Evolutionary conservation across 2,888 invertebrate genomes (phyloP).

Genomic region (Aplocera efformata): DNA sequence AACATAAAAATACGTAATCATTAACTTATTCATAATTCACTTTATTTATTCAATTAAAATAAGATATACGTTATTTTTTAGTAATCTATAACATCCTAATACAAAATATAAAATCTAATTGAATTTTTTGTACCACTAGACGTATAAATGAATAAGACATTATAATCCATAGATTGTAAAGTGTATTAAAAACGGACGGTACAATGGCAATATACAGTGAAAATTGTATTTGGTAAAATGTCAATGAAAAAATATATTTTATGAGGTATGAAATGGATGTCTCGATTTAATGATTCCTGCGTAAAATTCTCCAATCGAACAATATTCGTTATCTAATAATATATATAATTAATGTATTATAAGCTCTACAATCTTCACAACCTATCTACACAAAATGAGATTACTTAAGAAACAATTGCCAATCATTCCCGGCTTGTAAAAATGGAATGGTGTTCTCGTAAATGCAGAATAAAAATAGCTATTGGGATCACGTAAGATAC

Average conservation of each 20-base stretch:
- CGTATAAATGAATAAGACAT: too few relatives aligned
- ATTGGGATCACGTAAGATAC: constrained; percentile 1
- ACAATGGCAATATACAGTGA: constrained; percentile 27
- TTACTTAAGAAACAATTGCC: constrained; percentile 48
- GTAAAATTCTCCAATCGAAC: constrained; percentile 4
- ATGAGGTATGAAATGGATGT: constrained; percentile 58
- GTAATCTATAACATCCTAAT: too few relatives aligned
- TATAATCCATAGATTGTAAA: too few relatives aligned
- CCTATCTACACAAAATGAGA: constrained; percentile 66
- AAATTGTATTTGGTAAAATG: constrained; percentile 29
- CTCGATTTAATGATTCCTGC: constrained; percentile 17
- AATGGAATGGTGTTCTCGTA: constrained; percentile 52
- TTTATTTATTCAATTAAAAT: too few relatives aligned
- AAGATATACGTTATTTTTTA: too few relatives aligned
- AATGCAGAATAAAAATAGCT: constrained; percentile 36
- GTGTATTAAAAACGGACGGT: constrained; percentile 45
- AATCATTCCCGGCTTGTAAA: constrained; percentile 47
- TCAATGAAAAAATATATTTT: constrained; percentile 55
- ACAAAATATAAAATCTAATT: too few relatives aligned
- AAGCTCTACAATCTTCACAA: constrained; percentile 48
- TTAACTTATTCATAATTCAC: constrained; percentile 6
- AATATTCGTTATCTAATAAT: constrained; percentile 10
- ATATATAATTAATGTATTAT: constrained; percentile 11
- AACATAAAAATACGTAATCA: constrained; percentile 3
- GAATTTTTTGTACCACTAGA: too few relatives aligned